Base-by-base conservation (phyloP, 2,888 invertebrate genomes). In the Serripes groenlandicus region DNA sequence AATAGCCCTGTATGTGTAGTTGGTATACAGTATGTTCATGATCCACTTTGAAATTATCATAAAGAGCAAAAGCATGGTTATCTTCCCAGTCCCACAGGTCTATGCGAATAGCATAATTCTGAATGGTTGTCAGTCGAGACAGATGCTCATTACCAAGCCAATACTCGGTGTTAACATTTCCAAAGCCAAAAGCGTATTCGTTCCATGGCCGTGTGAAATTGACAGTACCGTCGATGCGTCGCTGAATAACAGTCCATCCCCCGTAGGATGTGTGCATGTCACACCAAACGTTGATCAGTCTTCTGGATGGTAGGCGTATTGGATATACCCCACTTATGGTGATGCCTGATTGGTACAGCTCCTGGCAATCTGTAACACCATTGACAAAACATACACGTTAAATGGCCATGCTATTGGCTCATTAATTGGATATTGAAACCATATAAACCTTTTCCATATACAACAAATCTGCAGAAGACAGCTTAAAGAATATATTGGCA, bases 71-170 rank as follows among this genome's bases (percentile, higher is more conserved):
- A 96, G 97, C 98, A 82, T 95, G 95, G 83, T 96, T 96, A 4
- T 97, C 97, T 91, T 97, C 97, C 92, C 97, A 97, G 92, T 98
- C 98, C 89, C 96, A 96, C 96, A 98, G 96, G 84, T 97, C 97
- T 75, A 98, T 96, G 75, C 96, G 96, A 92, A 98, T 95, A 96
- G 90, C 88, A 83, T 90, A 92, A 73, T 92, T 90, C 30, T 78
- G 83, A 34, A 74, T 73, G 2, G 72, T 81, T 0, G 98, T 98
- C 49, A 98, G 94, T 71, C 96, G 96, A 93, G 98, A 97, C 89
- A 98, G 96, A 34, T 97, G 96, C 84, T 97, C 97, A 90, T 98
- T 97, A 1, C 98, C 98, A 32, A 98, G 96, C 98, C 98, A 98
- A 93, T 97, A 97, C 93, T 98, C 98, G 0, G 97, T 96, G 75